phyloP scores from a whole-genome alignment of 2,797 vertebrate species.

The Peromyscus melanophrys region DNA sequence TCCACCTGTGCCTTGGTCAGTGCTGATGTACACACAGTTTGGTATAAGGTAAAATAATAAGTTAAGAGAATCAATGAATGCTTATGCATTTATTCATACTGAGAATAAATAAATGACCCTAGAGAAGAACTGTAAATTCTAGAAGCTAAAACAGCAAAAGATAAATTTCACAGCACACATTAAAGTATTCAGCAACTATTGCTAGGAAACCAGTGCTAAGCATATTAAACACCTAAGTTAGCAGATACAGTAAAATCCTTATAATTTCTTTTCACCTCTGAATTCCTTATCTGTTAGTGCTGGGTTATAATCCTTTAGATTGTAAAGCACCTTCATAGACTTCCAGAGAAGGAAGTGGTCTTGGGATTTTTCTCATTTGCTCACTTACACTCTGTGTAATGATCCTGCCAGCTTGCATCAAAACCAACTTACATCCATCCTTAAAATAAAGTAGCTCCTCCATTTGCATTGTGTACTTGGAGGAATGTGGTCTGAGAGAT shows the following conservation, averaged over 20 bases:
- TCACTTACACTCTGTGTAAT: slow-evolving; percentile 11
- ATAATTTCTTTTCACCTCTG: slow-evolving; percentile 26
- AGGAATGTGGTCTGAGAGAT: not conserved
- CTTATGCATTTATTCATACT: slow-evolving; percentile 49
- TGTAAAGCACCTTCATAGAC: not conserved
- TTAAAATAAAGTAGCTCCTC: not conserved
- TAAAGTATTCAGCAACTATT: slow-evolving; percentile 49
- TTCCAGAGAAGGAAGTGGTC: slow-evolving; percentile 25
- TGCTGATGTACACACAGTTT: slow-evolving; percentile 32
- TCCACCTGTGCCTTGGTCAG: not conserved
- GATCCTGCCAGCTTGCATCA: slow-evolving; percentile 5
- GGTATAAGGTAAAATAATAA: slow-evolving; percentile 47
- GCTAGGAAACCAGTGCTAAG: slow-evolving; percentile 55
- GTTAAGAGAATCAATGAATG: slow-evolving; percentile 44
- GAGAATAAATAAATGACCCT: slow-evolving; percentile 12
- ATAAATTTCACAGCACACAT: slow-evolving; percentile 32
- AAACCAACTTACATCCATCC: not conserved
- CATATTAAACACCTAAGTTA: slow-evolving; percentile 17
- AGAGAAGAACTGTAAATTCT: not conserved
- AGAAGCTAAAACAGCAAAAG: slow-evolving; percentile 35
- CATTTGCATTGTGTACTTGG: not conserved
- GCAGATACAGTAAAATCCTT: slow-evolving; percentile 51
- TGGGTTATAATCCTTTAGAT: not conserved
- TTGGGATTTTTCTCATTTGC: slow-evolving; percentile 13
- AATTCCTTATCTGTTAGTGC: slow-evolving; percentile 41